Percentiles rank a stretch among this genome's conserved stretches.
Conservation (phyloP, 1,140 invertebrate genomes). For the Dysdera silvatica region DNA sequence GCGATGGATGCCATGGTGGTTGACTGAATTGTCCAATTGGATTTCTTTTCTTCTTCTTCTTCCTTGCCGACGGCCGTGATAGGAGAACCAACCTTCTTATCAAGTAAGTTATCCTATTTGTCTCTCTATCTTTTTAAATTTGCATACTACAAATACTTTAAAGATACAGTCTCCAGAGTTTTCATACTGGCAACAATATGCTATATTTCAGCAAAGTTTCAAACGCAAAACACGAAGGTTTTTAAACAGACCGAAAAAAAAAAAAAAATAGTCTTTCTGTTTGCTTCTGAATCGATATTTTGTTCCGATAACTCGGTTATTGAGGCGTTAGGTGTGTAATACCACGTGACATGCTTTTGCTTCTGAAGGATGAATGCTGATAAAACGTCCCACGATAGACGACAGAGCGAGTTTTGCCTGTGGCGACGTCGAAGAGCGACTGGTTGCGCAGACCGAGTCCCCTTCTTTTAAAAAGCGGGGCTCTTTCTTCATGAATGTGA, state of each 20-base stretch:
- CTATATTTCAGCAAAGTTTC: background rate
- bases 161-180: background rate
- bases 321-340: background rate
- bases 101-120: background rate
- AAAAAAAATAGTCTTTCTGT: too few relatives aligned
- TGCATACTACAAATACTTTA: background rate
- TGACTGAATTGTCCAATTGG: background rate
- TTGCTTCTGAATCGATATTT: too few relatives aligned
- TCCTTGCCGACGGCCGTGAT: background rate
- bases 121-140: background rate
- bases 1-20: background rate
- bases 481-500: conserved; percentile 6
- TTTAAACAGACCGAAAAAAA: too few relatives aligned
- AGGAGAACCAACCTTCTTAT: background rate
- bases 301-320: background rate
- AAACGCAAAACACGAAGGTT: too few relatives aligned
- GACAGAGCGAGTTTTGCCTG: background rate
- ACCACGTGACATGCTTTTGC: too few relatives aligned
- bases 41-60: too few relatives aligned
- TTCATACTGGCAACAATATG: background rate
- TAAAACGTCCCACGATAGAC: background rate
- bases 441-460: background rate
- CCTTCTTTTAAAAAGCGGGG: conserved; percentile 25
- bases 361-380: too few relatives aligned
- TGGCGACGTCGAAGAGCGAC: background rate